Evolutionary conservation across 1,140 invertebrate genomes (phyloP).

Genomic region (Eumaeus atala): DNA sequence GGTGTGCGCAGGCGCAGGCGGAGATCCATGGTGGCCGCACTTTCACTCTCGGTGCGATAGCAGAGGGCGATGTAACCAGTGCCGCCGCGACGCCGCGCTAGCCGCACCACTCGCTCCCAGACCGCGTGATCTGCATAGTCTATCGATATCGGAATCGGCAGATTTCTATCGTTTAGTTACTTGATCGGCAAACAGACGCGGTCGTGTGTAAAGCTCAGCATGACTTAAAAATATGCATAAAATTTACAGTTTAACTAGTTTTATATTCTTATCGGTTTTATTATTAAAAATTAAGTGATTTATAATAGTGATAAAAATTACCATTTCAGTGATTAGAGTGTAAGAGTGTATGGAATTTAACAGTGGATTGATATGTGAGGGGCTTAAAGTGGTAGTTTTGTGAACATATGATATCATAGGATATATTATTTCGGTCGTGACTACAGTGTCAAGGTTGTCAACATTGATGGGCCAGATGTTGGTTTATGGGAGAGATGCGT

Average conservation of each 20-base stretch:
- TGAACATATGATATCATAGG: slow-evolving; percentile 7
- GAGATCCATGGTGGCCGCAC: slow-evolving; percentile 55
- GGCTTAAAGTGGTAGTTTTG: neutral
- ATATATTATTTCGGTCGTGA: slow-evolving; percentile 19
- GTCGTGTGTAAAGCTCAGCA: neutral
- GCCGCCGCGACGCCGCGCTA: slow-evolving; percentile 55
- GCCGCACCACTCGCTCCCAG: slow-evolving; percentile 35
- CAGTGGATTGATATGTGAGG: too few relatives aligned
- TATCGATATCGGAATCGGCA: neutral
- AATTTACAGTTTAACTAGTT: too few relatives aligned
- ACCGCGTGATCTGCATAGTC: neutral
- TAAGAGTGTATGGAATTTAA: too few relatives aligned
- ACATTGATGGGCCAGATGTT: slow-evolving; percentile 34
- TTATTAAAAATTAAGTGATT: too few relatives aligned
- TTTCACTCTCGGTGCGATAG: slow-evolving; percentile 64
- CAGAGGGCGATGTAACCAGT: slow-evolving; percentile 40
- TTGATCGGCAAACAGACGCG: neutral
- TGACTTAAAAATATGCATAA: too few relatives aligned
- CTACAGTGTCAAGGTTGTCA: slow-evolving; percentile 50
- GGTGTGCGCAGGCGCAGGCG: slow-evolving; percentile 42
- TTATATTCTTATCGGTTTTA: too few relatives aligned
- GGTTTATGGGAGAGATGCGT: slow-evolving; percentile 38
- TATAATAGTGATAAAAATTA: too few relatives aligned
- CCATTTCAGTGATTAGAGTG: too few relatives aligned
- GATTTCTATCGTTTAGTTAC: neutral